Evolutionary conservation across 2,113 vertebrate genomes (phyloP).

Genomic region (Aphelocoma coerulescens): DNA sequence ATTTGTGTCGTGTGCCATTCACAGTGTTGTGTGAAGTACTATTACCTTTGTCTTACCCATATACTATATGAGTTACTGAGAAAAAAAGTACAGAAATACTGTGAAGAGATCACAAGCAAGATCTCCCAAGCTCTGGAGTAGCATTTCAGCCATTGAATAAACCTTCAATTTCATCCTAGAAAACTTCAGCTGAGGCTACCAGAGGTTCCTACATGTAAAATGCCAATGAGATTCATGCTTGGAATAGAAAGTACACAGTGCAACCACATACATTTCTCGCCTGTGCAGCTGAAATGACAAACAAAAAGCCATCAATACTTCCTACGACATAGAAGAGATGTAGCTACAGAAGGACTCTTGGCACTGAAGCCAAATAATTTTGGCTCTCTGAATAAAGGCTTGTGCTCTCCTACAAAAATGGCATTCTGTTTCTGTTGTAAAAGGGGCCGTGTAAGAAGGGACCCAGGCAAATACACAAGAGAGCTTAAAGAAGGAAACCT

Average conservation of each 20-base stretch:
- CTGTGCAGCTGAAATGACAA: constrained; percentile 15
- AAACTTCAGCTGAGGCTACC: neutral
- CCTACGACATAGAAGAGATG: neutral
- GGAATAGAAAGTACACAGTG: neutral
- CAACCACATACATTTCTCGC: neutral
- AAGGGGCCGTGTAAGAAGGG: neutral
- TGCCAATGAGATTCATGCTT: neutral
- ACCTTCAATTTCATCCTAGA: neutral
- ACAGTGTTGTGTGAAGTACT: neutral
- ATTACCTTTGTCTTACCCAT: neutral
- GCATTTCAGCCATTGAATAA: neutral
- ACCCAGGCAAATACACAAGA: neutral
- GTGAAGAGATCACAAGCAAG: neutral
- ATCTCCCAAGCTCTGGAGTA: neutral
- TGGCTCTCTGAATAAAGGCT: constrained; percentile 6
- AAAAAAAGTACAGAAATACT: neutral
- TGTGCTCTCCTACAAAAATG: neutral
- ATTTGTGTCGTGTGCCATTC: neutral
- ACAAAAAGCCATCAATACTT: constrained; percentile 31
- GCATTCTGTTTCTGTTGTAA: constrained; percentile 8
- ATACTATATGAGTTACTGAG: neutral
- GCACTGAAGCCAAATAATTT: neutral
- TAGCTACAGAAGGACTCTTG: constrained; percentile 7
- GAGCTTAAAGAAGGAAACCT: constrained; percentile 29
- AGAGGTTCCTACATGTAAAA: neutral